Evolutionary conservation across 2,113 vertebrate species (phyloP).

Genomic region (Thalassoma bifasciatum): DNA sequence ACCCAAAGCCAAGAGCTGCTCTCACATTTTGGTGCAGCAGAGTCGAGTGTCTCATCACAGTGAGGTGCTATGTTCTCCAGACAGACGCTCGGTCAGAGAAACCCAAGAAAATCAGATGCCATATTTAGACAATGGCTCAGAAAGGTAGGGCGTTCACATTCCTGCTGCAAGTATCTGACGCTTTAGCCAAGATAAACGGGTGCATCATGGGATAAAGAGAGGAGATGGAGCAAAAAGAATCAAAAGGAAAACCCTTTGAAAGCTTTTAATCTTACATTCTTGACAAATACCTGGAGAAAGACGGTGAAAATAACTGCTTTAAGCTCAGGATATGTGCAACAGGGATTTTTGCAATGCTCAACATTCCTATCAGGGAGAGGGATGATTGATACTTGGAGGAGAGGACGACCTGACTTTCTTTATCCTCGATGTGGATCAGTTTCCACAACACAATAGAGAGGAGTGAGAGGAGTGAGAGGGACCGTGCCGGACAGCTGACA

Average conservation of each 20-base stretch:
- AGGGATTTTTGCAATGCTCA: constrained; percentile 53
- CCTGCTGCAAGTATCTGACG: constrained; percentile 33
- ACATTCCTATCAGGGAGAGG: constrained; percentile 58
- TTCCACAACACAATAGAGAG: not conserved
- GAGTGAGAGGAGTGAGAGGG: constrained; percentile 26
- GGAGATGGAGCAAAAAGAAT: not conserved
- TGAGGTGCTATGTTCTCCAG: constrained; percentile 19
- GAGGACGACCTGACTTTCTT: constrained; percentile 22
- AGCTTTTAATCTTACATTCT: constrained; percentile 21
- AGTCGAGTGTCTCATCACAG: constrained; percentile 27
- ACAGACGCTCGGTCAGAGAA: not conserved
- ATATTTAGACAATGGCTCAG: constrained; percentile 52
- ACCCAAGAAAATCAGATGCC: constrained; percentile 33
- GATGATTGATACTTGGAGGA: constrained; percentile 25
- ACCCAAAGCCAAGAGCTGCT: not conserved
- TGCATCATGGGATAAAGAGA: constrained; percentile 7
- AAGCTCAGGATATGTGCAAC: constrained; percentile 16
- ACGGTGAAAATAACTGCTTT: not conserved
- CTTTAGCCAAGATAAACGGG: constrained; percentile 51
- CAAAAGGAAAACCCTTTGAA: not conserved
- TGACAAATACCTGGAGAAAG: constrained; percentile 17
- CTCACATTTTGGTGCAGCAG: not conserved
- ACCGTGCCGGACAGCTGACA: constrained; percentile 50
- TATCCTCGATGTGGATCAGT: constrained; percentile 35
- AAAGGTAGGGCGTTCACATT: constrained; percentile 56